Evolutionary conservation across 2,797 vertebrate genomes (phyloP).

Genomic region (Pelobates cultripes): DNA sequence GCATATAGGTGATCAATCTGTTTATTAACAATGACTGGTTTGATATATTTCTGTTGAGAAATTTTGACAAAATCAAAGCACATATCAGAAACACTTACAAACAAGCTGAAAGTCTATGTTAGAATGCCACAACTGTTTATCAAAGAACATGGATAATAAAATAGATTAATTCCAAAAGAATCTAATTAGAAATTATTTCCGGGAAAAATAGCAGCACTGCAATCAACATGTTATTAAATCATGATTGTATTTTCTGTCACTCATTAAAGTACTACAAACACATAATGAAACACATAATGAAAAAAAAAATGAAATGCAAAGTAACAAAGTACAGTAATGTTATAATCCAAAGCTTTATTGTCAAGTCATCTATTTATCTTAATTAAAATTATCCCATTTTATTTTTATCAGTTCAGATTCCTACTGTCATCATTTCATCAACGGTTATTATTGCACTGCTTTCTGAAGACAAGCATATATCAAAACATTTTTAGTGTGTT

Average conservation of each 20-base stretch:
- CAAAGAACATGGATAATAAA: conserved; percentile 1
- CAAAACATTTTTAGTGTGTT: background rate
- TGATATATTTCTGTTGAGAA: background rate
- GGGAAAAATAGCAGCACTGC: conserved; percentile 21
- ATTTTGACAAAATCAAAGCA: background rate
- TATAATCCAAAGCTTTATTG: conserved; percentile 12
- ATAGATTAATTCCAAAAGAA: background rate
- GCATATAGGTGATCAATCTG: no score
- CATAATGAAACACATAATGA: conserved; percentile 17
- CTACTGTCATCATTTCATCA: background rate
- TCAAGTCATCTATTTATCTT: conserved; percentile 15
- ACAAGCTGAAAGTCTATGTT: background rate
- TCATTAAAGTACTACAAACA: conserved; percentile 11
- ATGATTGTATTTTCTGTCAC: conserved; percentile 28
- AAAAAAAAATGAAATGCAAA: conserved; percentile 10
- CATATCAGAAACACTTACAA: background rate
- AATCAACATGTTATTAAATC: conserved; percentile 24
- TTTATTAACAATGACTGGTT: no score
- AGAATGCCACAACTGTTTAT: background rate
- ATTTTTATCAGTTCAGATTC: background rate
- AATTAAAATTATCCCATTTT: background rate
- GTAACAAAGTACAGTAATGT: conserved; percentile 11
- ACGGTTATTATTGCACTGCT: background rate
- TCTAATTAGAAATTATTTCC: conserved; percentile 33
- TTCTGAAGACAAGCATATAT: background rate